phyloP scores from a whole-genome alignment of 2,113 vertebrate genomes.

The Hippopotamus amphibius region DNA sequence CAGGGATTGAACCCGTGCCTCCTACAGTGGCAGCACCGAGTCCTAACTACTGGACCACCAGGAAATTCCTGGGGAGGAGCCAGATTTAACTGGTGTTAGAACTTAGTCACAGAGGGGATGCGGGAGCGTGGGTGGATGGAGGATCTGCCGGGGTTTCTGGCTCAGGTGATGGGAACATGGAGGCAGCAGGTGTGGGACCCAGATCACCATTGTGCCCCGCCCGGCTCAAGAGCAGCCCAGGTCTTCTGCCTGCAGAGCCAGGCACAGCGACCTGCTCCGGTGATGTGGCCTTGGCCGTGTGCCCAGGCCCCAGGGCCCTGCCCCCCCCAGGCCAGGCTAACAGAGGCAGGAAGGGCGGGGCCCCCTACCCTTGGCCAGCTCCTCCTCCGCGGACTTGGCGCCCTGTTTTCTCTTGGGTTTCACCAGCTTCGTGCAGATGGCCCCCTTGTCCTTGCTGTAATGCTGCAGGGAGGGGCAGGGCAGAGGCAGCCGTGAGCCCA shows the following conservation, averaged over 20 bases:
- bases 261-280: not conserved
- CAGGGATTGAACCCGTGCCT: too few relatives aligned
- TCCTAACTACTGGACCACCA: too few relatives aligned
- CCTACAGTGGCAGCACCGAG: too few relatives aligned
- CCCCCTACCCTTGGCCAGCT: conserved; percentile 92
- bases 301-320: not conserved
- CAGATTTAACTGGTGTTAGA: not conserved
- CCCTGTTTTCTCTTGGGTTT: conserved; percentile 93
- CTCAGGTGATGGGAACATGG: not conserved
- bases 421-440: conserved; percentile 91
- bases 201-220: fast-evolving
- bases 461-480: conserved; percentile 86
- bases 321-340: not conserved
- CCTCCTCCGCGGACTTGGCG: conserved; percentile 91
- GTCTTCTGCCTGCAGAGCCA: not conserved
- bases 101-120: not conserved
- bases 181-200: not conserved
- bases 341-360: fast-evolving
- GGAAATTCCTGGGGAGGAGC: not conserved
- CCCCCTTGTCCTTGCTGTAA: conserved; percentile 92
- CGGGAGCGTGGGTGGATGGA: not conserved
- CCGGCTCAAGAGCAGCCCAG: not conserved
- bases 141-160: not conserved
- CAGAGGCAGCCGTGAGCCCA: not conserved
- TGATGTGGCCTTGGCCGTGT: fast-evolving